Percentiles rank a stretch among this genome's conserved stretches.
These are phyloP conservation scores for Scolopax rusticola DNA, from an alignment of 2,797 vertebrate species.

Conservation along the genomic window DNA sequence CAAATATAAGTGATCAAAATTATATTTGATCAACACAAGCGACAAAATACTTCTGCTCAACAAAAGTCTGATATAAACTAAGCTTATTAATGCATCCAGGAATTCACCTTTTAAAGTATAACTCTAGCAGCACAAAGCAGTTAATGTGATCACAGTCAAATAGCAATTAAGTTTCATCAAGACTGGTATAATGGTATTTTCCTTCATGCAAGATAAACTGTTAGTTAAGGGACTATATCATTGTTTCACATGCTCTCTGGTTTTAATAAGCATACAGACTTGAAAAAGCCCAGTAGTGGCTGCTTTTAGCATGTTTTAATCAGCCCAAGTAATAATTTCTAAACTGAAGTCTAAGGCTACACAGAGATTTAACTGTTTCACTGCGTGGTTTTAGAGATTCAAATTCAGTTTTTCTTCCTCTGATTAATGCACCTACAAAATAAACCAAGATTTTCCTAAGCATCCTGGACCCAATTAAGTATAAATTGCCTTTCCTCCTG, in stretches of 20 bases:
- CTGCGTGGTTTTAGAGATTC: background rate
- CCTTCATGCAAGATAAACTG: slow-evolving; percentile 67
- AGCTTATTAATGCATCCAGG: slow-evolving; percentile 27
- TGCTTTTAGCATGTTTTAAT: slow-evolving; percentile 36
- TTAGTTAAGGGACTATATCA: slow-evolving; percentile 54
- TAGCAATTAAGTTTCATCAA: slow-evolving; percentile 57
- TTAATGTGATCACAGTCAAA: slow-evolving; percentile 55
- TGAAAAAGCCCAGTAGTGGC: background rate
- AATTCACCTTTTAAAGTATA: slow-evolving; percentile 52
- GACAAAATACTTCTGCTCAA: slow-evolving; percentile 27
- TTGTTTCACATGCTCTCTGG: slow-evolving; percentile 43
- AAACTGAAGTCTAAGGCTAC: background rate
- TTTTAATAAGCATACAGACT: slow-evolving; percentile 56
- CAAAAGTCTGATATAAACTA: background rate
- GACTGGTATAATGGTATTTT: slow-evolving; percentile 48
- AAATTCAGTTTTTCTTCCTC: background rate
- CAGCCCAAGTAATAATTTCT: slow-evolving; percentile 5
- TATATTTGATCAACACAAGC: slow-evolving; percentile 29
- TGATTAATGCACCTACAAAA: background rate
- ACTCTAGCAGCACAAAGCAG: slow-evolving; percentile 45
- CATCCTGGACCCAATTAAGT: background rate
- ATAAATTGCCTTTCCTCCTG: background rate
- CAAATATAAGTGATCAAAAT: slow-evolving; percentile 43
- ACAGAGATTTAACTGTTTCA: background rate
- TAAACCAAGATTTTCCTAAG: background rate